These are phyloP conservation scores for Accipiter virgatus DNA, from an alignment of 2,113 vertebrate species.

Conservation along the genomic window DNA sequence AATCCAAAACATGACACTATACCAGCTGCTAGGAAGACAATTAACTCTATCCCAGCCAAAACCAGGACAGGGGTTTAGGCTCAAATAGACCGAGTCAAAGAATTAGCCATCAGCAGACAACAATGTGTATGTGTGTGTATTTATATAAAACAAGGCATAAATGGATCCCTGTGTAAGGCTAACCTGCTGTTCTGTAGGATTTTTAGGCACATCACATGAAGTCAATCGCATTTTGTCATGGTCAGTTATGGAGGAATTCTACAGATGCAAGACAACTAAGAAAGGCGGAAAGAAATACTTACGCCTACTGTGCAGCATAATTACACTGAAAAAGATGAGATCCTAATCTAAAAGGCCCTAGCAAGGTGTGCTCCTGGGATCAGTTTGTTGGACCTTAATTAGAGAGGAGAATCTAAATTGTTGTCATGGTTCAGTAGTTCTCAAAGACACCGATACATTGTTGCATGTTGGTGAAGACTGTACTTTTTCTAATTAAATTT, in stretches of 20 bases:
- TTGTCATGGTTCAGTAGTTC: not conserved
- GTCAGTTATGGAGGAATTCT: not conserved
- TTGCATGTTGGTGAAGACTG: not conserved
- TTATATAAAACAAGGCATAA: not conserved
- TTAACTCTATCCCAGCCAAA: too few relatives aligned
- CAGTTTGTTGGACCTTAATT: not conserved
- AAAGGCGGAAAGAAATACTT: not conserved
- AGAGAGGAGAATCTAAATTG: not conserved
- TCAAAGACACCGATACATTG: rapidly evolving
- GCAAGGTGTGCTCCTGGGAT: not conserved
- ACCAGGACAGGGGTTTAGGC: not conserved
- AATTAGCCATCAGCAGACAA: not conserved
- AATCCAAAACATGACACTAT: too few relatives aligned
- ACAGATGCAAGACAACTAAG: not conserved
- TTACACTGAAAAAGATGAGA: not conserved
- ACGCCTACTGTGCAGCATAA: not conserved
- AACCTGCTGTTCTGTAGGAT: not conserved
- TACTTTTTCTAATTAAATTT: not conserved
- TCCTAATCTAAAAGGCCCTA: not conserved
- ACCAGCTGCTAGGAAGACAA: too few relatives aligned
- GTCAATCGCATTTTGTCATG: not conserved
- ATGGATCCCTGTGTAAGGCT: not conserved
- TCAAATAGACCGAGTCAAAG: not conserved
- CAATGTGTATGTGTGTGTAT: not conserved
- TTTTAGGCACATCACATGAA: not conserved